These are phyloP conservation scores for Alfaro cultratus DNA, from an alignment of 2,797 vertebrate genomes.

Conservation along the genomic window DNA sequence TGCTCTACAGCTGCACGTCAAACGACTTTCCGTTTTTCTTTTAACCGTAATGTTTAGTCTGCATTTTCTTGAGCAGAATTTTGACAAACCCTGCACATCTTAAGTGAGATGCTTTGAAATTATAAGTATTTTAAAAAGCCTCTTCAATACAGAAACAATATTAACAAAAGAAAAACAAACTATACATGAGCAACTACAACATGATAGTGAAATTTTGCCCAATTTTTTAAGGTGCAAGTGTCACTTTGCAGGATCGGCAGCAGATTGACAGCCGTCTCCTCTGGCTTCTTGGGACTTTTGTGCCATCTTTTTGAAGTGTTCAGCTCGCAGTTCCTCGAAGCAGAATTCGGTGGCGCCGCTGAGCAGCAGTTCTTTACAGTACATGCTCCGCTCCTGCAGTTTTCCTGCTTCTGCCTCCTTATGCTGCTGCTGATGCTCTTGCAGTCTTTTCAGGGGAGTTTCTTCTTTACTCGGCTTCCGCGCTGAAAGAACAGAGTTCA, in stretches of 20 bases:
- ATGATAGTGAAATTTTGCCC: conserved; percentile 9
- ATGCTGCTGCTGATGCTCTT: conserved; percentile 83
- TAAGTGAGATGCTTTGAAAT: conserved; percentile 9
- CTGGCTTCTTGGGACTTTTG: conserved; percentile 46
- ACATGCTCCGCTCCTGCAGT: conserved; percentile 87
- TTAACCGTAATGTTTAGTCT: not conserved
- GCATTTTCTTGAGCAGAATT: not conserved
- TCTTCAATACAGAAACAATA: conserved; percentile 16
- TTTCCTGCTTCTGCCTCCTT: conserved; percentile 77
- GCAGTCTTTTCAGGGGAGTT: conserved; percentile 89
- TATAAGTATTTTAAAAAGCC: not conserved
- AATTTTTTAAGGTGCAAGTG: not conserved
- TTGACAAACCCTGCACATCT: conserved; percentile 1
- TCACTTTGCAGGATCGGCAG: conserved; percentile 30
- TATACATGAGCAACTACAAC: conserved; percentile 13
- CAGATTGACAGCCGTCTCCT: conserved; percentile 9
- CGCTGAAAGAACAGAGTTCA: conserved; percentile 87
- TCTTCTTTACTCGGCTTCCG: conserved; percentile 87
- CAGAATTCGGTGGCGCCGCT: conserved; percentile 92
- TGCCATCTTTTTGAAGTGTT: conserved; percentile 86
- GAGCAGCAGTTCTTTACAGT: conserved; percentile 92
- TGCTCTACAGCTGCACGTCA: not conserved
- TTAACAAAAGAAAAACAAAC: conserved; percentile 34
- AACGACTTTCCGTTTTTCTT: not conserved
- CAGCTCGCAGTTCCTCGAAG: conserved; percentile 93